phyloP scores from a whole-genome alignment of 2,113 vertebrate species.

The Dipodomys spectabilis region DNA sequence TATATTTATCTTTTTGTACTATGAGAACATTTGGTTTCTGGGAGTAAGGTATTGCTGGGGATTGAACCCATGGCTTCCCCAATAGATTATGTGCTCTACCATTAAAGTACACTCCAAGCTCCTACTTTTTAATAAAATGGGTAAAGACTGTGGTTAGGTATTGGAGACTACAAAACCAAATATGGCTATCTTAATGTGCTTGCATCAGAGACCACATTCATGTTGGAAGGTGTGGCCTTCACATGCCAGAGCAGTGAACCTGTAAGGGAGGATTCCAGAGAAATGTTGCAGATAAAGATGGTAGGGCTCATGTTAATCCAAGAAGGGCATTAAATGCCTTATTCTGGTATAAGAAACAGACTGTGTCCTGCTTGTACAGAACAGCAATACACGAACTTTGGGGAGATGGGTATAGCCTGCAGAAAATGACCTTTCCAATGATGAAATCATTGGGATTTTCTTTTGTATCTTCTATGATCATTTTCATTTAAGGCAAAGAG shows the following conservation, averaged over 20 bases:
- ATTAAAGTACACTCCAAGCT: neutral
- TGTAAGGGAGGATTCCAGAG: neutral
- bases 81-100: neutral
- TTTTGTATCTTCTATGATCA: neutral
- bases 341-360: neutral
- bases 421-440: neutral
- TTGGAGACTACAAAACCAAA: neutral
- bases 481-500: conserved; percentile 20
- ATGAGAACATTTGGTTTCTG: neutral
- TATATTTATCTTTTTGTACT: neutral
- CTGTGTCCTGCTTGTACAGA: neutral
- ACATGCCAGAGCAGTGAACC: neutral
- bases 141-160: neutral
- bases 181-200: neutral
- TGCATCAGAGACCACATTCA: neutral
- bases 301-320: neutral
- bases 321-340: neutral
- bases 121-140: neutral
- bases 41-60: neutral
- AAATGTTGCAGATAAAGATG: neutral
- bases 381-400: neutral
- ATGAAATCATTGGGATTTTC: neutral
- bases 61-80: neutral
- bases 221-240: neutral
- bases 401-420: neutral